Percentiles rank a stretch among this genome's conserved stretches.
These are phyloP conservation scores for Conomelus anceps DNA, from an alignment of 2,888 invertebrate species.

Conservation along the genomic window DNA sequence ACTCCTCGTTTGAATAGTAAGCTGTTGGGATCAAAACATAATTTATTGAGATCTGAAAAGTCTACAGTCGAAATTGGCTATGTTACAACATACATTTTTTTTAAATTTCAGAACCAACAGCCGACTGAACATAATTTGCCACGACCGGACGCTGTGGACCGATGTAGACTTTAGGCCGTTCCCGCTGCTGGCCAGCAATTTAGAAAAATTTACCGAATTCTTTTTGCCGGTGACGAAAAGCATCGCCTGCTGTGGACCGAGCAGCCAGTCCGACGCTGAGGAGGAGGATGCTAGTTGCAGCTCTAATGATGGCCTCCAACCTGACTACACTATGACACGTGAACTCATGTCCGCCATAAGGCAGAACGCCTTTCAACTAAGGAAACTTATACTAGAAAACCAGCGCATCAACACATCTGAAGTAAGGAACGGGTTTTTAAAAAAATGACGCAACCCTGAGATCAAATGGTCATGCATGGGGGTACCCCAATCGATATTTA, in stretches of 20 bases:
- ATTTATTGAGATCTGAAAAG: too few species aligned
- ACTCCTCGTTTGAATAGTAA: too few species aligned
- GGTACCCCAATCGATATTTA: too few species aligned
- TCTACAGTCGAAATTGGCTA: too few species aligned
- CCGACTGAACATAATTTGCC: constrained; percentile 45
- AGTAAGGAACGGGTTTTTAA: constrained; percentile 14
- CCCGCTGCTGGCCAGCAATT: constrained; percentile 14
- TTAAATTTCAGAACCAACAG: constrained; percentile 36
- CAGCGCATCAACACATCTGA: constrained; percentile 27
- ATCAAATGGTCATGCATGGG: not conserved
- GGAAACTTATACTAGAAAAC: constrained; percentile 29
- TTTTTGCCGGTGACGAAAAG: constrained; percentile 26
- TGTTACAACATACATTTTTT: not conserved
- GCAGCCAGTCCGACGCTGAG: not conserved
- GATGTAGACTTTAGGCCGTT: constrained; percentile 28
- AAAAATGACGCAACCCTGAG: not conserved
- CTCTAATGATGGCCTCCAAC: not conserved
- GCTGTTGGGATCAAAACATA: too few species aligned
- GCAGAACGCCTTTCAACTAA: constrained; percentile 26
- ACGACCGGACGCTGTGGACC: constrained; percentile 50
- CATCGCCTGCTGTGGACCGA: constrained; percentile 6
- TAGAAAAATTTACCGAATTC: constrained; percentile 25
- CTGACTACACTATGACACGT: not conserved
- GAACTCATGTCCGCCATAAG: not conserved
- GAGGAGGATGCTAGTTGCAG: not conserved